Percentiles rank a stretch among this genome's conserved stretches.
Conservation (phyloP, 2,888 invertebrate species). For the Drosophila algonquin region DNA sequence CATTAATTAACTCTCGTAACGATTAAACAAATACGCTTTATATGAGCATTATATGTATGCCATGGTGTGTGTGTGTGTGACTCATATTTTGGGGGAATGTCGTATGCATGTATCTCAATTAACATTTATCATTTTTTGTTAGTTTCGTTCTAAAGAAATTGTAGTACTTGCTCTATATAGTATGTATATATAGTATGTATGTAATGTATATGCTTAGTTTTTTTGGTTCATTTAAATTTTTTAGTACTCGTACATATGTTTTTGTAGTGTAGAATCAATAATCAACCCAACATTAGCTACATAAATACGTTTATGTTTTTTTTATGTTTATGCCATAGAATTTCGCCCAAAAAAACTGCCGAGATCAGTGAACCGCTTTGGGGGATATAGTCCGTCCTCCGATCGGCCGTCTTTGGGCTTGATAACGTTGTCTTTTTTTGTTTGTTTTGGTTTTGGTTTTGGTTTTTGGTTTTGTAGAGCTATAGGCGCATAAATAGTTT, state of each 20-base stretch:
- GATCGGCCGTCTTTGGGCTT: conserved; percentile 8
- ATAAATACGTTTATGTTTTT: conserved; percentile 53
- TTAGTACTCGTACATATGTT: conserved; percentile 16
- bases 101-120: conserved; percentile 15
- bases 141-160: conserved; percentile 65
- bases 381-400: not conserved
- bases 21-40: conserved; percentile 67
- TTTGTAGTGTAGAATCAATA: conserved; percentile 49
- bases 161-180: conserved; percentile 32
- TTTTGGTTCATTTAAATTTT: conserved; percentile 23
- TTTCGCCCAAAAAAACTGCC: conserved; percentile 8
- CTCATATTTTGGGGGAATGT: conserved; percentile 11
- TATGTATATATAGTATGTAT: conserved; percentile 45
- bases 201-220: conserved; percentile 32
- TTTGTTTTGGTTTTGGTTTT: conserved; percentile 25
- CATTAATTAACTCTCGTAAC: conserved; percentile 65
- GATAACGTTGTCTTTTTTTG: conserved; percentile 28
- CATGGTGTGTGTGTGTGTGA: conserved; percentile 41
- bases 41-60: conserved; percentile 69
- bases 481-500: conserved; percentile 49
- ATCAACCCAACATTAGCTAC: conserved; percentile 76
- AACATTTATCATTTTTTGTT: conserved; percentile 18
- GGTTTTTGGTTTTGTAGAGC: conserved; percentile 39
- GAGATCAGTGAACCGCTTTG: not conserved
- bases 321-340: conserved; percentile 29